Percentiles rank a stretch among this genome's conserved stretches.
phyloP scores from a whole-genome alignment of 2,113 vertebrate species.

The Tringa solitaria region DNA sequence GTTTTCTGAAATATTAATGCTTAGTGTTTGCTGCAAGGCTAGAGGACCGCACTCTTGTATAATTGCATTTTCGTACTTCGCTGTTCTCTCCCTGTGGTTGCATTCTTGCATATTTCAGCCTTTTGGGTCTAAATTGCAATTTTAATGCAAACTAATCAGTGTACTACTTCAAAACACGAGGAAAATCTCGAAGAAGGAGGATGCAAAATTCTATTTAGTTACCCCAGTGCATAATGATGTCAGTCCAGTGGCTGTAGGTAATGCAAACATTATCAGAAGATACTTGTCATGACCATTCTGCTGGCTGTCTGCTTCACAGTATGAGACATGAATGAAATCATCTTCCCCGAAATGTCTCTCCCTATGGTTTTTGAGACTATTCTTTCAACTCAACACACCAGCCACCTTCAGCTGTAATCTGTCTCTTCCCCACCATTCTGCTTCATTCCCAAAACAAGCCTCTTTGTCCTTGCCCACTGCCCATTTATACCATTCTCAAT shows the following conservation, averaged over 20 bases:
- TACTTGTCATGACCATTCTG: neutral
- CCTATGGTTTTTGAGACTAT: neutral
- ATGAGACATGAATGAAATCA: neutral
- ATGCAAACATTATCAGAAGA: neutral
- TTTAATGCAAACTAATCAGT: neutral
- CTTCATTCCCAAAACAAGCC: neutral
- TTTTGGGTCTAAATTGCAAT: neutral
- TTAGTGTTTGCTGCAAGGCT: neutral
- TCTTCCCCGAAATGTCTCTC: neutral
- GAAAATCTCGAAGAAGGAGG: neutral
- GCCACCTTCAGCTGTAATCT: constrained; percentile 6
- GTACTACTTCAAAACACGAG: neutral
- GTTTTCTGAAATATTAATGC: constrained; percentile 36
- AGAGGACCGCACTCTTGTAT: neutral
- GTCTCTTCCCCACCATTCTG: neutral
- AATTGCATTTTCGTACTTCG: neutral
- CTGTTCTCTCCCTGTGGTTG: neutral
- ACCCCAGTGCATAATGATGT: neutral
- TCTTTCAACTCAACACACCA: neutral
- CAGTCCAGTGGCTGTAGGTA: neutral
- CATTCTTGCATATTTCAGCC: neutral
- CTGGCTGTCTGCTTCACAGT: neutral
- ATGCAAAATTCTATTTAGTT: neutral
- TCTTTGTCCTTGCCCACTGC: constrained; percentile 67
- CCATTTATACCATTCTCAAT: constrained; percentile 44